A percentile compares a stretch with the other conserved stretches of the same genome.
These are phyloP conservation scores for Montipora efflorescens DNA, from an alignment of 64 coral and sea anemone genomes.

Conservation along the genomic window DNA sequence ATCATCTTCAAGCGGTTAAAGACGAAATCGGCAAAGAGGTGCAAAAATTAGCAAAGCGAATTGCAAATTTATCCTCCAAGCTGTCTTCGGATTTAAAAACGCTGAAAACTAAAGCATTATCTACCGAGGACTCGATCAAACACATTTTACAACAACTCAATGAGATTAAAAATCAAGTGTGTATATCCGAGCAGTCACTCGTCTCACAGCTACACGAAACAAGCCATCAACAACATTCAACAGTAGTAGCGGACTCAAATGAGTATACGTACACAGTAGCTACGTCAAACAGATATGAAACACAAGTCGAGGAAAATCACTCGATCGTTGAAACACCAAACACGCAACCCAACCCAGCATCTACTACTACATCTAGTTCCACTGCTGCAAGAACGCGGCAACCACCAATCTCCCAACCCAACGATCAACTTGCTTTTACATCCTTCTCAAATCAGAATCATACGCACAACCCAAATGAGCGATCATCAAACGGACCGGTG, in stretches of 20 bases:
- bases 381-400: neutral
- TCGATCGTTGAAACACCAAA: neutral
- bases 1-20: neutral
- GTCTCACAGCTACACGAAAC: neutral
- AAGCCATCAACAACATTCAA: neutral
- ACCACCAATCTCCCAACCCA: neutral
- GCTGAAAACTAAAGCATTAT: neutral
- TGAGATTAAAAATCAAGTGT: neutral
- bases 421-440: neutral
- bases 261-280: neutral
- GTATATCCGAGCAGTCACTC: neutral
- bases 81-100: neutral
- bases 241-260: neutral
- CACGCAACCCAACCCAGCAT: neutral
- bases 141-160: constrained; percentile 1
- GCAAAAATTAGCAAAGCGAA: neutral
- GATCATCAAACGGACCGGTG: neutral
- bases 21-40: neutral
- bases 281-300: neutral
- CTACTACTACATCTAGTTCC: neutral
- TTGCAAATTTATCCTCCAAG: neutral
- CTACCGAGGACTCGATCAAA: neutral
- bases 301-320: neutral
- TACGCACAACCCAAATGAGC: neutral
- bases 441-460: neutral